Percentiles rank a stretch among this genome's conserved stretches.
Conservation (phyloP, 2,888 invertebrate genomes). For the Pocota personata region DNA sequence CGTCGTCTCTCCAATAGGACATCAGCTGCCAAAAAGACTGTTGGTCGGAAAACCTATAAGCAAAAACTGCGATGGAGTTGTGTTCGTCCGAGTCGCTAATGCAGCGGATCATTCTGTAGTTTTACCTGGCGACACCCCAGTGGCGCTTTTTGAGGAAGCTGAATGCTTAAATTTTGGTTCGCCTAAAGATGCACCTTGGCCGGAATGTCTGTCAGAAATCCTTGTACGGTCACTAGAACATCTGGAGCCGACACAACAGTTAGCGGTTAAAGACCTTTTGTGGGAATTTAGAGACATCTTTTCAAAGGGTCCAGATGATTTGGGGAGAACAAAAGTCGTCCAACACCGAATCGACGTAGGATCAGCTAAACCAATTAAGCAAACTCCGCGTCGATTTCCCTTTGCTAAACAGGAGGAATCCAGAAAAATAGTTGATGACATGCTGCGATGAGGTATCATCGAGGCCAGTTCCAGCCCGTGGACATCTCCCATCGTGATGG, state of each 20-base stretch:
- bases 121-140: background rate
- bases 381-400: too few species aligned
- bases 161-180: background rate
- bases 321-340: too few species aligned
- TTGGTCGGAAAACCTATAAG: conserved; percentile 16
- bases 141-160: conserved; percentile 7
- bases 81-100: conserved; percentile 17
- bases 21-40: conserved; percentile 4
- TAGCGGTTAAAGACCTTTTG: background rate
- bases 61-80: background rate
- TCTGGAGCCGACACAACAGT: conserved; percentile 9
- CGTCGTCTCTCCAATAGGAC: conserved; percentile 5
- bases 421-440: too few species aligned
- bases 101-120: conserved; percentile 5
- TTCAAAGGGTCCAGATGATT: too few species aligned
- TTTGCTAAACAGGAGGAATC: too few species aligned
- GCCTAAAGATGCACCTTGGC: background rate
- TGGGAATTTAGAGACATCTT: too few species aligned
- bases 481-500: too few species aligned
- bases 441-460: too few species aligned
- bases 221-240: conserved; percentile 4
- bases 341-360: too few species aligned
- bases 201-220: background rate
- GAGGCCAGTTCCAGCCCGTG: too few species aligned
- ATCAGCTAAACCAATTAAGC: too few species aligned